Evolutionary conservation across 1,140 invertebrate genomes (phyloP), one percentile per base, ranked within the genome.

Genomic region (Eulimnadia texana): DNA sequence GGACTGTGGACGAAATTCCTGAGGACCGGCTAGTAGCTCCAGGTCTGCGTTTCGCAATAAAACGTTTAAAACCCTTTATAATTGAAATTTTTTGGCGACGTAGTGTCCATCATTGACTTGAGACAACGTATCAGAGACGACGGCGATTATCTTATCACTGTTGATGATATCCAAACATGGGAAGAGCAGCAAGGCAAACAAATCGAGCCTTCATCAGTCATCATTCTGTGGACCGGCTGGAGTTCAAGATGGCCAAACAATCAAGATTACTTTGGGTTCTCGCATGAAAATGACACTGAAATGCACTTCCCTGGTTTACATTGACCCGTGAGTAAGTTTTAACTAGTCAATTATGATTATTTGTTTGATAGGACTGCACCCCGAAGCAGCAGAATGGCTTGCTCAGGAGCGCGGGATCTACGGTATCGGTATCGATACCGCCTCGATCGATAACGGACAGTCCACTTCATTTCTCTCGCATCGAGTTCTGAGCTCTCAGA

Each of bases 371-470:
- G 58, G 58, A 10, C 58, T 60, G 16, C 33, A 47, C 49, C 58
- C 58, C 27, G 24, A 50, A 22, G 49, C 58, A 24, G 47, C 58
- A 0, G 3, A 49, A 47, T 60, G 58, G 58, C 29, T 60, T 13
- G 58, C 49, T 19, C 24, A 42, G 25, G 24, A 60, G 10, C 33
- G 58, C 25, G 19, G 49, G 0, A 52, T 60, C 25, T 60, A 42
- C 20, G 58, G 27, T 42, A 42, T 60, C 25, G 58, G 33, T 22
- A 60, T 60, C 49, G 58, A 60, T 60, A 60, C 58, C n/a, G 58
- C 58, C 1, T 60, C 58, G 3, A 50, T 60, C n/a, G 58, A 60
- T 60, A 47, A 60, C 42, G 58, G 58, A 49, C 58, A 60, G 6
- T 60, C 58, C 20, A n/a, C 9, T 11, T 49, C 58, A 22, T 60